Evolutionary conservation across 2,797 vertebrate species (phyloP), one percentile per base, ranked within the genome.

Genomic region (Vultur gryphus): DNA sequence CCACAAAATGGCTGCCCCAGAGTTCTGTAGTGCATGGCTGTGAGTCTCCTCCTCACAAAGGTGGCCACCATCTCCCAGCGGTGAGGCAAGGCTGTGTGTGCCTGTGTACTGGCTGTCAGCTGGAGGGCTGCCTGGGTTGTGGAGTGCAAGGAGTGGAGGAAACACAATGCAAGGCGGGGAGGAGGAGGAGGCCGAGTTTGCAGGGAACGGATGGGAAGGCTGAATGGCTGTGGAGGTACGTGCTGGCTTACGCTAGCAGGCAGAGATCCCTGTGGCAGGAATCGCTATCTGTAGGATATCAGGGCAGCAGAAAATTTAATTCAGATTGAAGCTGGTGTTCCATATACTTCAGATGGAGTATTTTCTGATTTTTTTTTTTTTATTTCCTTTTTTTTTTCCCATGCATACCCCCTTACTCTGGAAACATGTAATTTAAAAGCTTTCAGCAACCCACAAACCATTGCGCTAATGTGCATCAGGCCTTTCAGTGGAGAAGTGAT

Each of bases 381-480:
- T 43, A 24, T 33, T 72, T 75, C 72, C 26, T 31, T 26, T 13
- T 13, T 14, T 71, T 76, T 66, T 44, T 23, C 4, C 33, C 48
- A 5, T 29, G 28, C 41, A 57, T 72, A 41, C n/a, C 44, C 61
- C 87, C 39, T 92, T 83, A 39, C n/a, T 78, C 55, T 82, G 70
- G 71, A 84, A 97, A 91, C 2, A 4, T 33, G 28, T 58, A 46
- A 94, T 82, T 95, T 88, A 85, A 92, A 97, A 88, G 88, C 96
- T 95, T 96, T 97, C 89, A 92, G 48, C 58, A 84, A 4, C 58
- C 92, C 87, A 66, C 76, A 84, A 71, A 62, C 79, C 49, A 9
- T 39, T 52, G 43, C 23, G 11, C 64, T 97, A 96, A 97, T 95
- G 92, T 43, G 28, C 77, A 86, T 87, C 89, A 92, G 73, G 84